Evolutionary conservation across 2,888 invertebrate genomes (phyloP).

Genomic region (Caenorhabditis sp.): DNA sequence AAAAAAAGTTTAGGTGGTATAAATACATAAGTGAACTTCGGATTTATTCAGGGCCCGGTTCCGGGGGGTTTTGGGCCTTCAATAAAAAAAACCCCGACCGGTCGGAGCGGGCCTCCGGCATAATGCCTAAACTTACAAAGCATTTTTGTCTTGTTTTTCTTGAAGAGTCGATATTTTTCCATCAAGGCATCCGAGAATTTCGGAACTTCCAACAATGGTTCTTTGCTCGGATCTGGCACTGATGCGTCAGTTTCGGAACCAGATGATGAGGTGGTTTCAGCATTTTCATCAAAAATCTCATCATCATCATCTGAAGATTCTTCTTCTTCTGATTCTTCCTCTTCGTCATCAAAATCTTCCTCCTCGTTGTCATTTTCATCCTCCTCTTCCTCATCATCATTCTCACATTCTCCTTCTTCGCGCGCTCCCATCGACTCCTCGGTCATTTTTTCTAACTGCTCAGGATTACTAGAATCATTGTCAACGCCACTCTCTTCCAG

Average conservation of each 20-base stretch:
- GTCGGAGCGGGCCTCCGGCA: too few relatives aligned
- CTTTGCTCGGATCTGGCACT: background rate
- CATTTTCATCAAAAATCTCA: background rate
- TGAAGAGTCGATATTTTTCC: background rate
- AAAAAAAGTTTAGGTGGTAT: too few relatives aligned
- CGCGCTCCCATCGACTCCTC: background rate
- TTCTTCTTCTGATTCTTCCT: conserved; percentile 4
- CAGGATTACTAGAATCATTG: background rate
- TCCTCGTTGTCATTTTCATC: background rate
- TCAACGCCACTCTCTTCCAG: too few relatives aligned
- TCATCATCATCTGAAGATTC: background rate
- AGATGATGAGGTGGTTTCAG: background rate
- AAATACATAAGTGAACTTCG: too few relatives aligned
- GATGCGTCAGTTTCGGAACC: background rate
- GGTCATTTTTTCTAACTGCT: conserved; percentile 2
- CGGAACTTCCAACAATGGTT: background rate
- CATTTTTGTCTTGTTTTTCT: background rate
- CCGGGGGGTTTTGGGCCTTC: too few relatives aligned
- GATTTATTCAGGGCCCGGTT: too few relatives aligned
- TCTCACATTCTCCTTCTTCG: conserved; percentile 6
- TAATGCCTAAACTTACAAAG: background rate
- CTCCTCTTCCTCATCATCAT: conserved; percentile 7
- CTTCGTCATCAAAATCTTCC: conserved; percentile 3
- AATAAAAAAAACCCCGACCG: too few relatives aligned
- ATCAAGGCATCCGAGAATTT: background rate